Conservation (phyloP, 2,888 invertebrate species). For the Aporophyla lueneburgensis region DNA sequence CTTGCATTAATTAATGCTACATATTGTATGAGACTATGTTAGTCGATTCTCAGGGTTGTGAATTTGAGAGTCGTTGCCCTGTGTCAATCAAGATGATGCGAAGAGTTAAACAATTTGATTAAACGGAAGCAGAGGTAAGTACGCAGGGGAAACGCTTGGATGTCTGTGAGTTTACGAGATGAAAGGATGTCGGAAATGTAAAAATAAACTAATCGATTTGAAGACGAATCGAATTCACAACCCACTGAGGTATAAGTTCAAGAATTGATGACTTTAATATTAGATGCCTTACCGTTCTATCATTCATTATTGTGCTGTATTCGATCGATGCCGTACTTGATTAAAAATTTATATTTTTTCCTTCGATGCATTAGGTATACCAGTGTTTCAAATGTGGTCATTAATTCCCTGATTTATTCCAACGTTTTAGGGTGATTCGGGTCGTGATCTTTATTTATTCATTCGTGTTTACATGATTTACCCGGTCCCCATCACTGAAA, state of each 20-base stretch:
- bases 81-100: slow-evolving; percentile 16
- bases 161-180: slow-evolving; percentile 10
- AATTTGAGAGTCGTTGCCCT: neutral
- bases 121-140: slow-evolving; percentile 26
- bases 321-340: slow-evolving; percentile 7
- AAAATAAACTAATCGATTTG: slow-evolving; percentile 43
- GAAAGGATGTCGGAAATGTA: slow-evolving; percentile 31
- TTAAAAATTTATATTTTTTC: slow-evolving; percentile 37
- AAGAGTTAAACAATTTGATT: slow-evolving; percentile 11
- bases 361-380: slow-evolving; percentile 45
- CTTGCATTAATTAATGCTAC: no score
- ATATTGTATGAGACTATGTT: neutral
- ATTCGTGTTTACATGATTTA: slow-evolving; percentile 63
- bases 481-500: slow-evolving; percentile 48
- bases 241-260: slow-evolving; percentile 19
- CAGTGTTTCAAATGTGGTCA: slow-evolving; percentile 44
- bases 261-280: slow-evolving; percentile 33
- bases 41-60: slow-evolving; percentile 6
- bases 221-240: slow-evolving; percentile 31
- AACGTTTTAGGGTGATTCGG: slow-evolving; percentile 58
- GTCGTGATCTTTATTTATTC: slow-evolving; percentile 68
- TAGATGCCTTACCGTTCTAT: slow-evolving; percentile 7
- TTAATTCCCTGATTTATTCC: slow-evolving; percentile 60
- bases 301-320: slow-evolving; percentile 23
- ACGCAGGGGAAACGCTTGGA: slow-evolving; percentile 6